Evolutionary conservation across 2,888 invertebrate species (phyloP), one percentile per base, ranked within the genome.

Genomic region (Trachelus stipa): DNA sequence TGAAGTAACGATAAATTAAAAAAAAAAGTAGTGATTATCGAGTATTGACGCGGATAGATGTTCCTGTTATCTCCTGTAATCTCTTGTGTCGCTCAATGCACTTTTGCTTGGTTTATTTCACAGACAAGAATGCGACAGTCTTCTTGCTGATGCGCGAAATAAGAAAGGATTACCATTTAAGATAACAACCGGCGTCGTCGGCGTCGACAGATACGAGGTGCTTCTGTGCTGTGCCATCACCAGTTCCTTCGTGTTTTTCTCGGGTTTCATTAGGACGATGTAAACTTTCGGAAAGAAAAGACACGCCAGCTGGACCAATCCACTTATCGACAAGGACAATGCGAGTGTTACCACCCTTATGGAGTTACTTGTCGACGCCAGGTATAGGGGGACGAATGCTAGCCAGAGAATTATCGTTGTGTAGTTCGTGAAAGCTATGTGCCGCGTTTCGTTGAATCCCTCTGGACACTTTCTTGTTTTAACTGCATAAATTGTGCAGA

Each of bases 391-490:
- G 0, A 93, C 92, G 83, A 94, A 94, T 0, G 93, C 93, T 76
- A 93, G 87, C 93, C 93, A 94, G 33, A 93, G 90, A 56, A 94
- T 91, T 83, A 93, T 92, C 34, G 93, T 93, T 1, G 93, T 93
- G 87, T 93, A 93, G 84, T 93, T 93, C 23, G 93, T 93, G 86
- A 93, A 93, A 11, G 93, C 93, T 78, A 94, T 93, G 85, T 92
- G 92, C 12, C 93, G 91, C 0, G 93, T 92, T 87, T 94, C 94
- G 87, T 93, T 94, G 88, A 94, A 94, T 1, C 93, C 93, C 79
- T 93, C 93, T 0, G 94, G 94, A 81, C 93, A 93, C 84, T 93
- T 94, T 75, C 94, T 87, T 11, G 93, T 93, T 85, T 93, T 93
- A 79, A 93, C 90, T 30, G 93, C 94, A 85, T 93, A 94, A 12